Base-by-base conservation (phyloP, 1,140 invertebrate species). In the Ylistrum balloti region DNA sequence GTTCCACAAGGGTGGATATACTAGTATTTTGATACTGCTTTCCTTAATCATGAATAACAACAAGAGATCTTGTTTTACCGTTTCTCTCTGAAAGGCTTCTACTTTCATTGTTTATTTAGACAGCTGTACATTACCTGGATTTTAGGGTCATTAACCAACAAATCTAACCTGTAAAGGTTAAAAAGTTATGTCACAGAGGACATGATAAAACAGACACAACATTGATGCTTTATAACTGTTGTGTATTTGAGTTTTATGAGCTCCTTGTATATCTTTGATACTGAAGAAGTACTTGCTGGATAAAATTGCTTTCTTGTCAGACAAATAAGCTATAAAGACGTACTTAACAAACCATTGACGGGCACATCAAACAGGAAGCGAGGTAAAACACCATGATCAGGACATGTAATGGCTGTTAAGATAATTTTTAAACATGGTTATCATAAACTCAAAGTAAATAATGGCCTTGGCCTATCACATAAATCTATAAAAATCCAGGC, bases 251-350 rank as follows among this genome's bases (percentile, higher is more conserved):
- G 56, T 74, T 74, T 74, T 74, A 74, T 11, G 15, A 74, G 22
- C 56, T 28, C n/a, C 56, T 74, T 74, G 22, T 74, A 74, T 3
- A 74, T 17, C n/a, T n/a, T 74, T 74, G 22, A 74, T 28, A 74
- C n/a, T 17, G 28, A 74, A 74, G n/a, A 74, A 74, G 56, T 74
- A 74, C 56, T 28, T 3, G n/a, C 22, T n/a, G 56, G 56, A 74
- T 74, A n/a, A 74, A n/a, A n/a, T 74, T 74, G 56, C 56, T 74
- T 74, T 74, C 56, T 74, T 74, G 56, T 74, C 56, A 74, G 56
- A 74, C 56, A 74, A 74, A 74, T 74, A 74, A 74, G 56, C 56
- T 74, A 28, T 74, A 74, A 74, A 74, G 17, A n/a, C 56, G 22
- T 17, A 74, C 56, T 74, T 74, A 74, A 74, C 56, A 28, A 28